Evolutionary conservation across 2,113 vertebrate genomes (phyloP).

Genomic region (Clinocottus analis): DNA sequence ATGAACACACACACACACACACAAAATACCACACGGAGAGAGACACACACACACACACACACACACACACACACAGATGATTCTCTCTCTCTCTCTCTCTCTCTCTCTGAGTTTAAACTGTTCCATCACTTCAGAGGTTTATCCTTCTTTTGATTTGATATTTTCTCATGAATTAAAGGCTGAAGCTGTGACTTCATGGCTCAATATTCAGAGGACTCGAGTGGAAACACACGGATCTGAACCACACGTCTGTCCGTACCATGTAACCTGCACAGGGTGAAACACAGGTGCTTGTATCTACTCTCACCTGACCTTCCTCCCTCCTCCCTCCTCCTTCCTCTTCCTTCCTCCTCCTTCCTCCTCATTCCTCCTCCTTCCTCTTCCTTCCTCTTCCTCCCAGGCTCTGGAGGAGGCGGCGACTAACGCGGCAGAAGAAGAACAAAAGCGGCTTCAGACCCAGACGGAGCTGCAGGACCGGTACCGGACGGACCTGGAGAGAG

Average conservation of each 20-base stretch:
- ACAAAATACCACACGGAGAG: conserved; percentile 27
- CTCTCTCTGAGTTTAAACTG: too few relatives aligned
- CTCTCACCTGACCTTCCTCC: too few relatives aligned
- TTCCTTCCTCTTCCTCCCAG: conserved; percentile 77
- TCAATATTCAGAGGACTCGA: too few relatives aligned
- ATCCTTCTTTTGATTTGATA: background rate
- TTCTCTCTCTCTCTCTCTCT: too few relatives aligned
- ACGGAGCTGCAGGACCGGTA: conserved; percentile 94
- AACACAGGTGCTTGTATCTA: background rate
- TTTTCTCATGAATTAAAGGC: background rate
- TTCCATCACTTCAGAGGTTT: background rate
- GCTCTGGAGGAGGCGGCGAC: conserved; percentile 92
- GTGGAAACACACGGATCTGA: too few relatives aligned
- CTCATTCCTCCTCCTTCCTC: too few relatives aligned
- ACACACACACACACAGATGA: too few relatives aligned
- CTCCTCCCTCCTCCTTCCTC: too few relatives aligned
- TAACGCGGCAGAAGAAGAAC: conserved; percentile 90
- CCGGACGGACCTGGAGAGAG: conserved; percentile 91
- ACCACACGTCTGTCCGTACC: too few relatives aligned
- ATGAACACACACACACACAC: conserved; percentile 34
- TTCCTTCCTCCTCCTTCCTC: too few relatives aligned
- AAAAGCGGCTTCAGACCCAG: conserved; percentile 91
- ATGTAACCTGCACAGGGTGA: too few relatives aligned
- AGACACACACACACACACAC: conserved; percentile 6
- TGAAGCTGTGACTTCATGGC: too few relatives aligned